Conservation (phyloP, 2,113 vertebrate genomes). For the Choloepus hoffmanni region DNA sequence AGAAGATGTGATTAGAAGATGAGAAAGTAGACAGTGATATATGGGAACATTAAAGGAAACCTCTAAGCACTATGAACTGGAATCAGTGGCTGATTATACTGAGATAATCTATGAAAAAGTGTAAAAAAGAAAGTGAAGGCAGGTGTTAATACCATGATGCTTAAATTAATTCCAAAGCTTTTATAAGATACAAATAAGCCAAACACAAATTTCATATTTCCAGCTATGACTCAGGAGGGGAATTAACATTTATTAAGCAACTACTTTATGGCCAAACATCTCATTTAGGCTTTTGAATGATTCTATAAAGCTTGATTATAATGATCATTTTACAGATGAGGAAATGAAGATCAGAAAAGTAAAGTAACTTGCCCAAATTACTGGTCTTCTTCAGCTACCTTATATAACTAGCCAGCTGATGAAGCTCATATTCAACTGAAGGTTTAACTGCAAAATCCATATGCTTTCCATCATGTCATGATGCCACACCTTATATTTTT, state of each 20-base stretch:
- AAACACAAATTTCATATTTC: background rate
- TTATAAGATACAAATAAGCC: background rate
- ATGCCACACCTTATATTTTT: background rate
- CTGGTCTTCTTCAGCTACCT: background rate
- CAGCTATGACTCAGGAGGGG: background rate
- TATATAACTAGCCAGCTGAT: background rate
- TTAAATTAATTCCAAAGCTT: background rate
- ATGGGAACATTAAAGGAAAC: background rate
- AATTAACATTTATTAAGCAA: slow-evolving; percentile 15
- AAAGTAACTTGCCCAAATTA: slow-evolving; percentile 8
- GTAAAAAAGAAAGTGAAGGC: background rate
- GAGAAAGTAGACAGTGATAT: background rate
- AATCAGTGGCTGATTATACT: background rate
- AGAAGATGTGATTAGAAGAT: background rate
- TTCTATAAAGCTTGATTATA: background rate
- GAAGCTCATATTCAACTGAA: background rate
- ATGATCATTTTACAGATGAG: background rate
- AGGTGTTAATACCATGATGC: background rate
- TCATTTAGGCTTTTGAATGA: slow-evolving; percentile 16
- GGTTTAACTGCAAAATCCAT: background rate
- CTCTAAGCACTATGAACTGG: background rate
- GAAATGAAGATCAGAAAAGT: background rate
- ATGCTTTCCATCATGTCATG: background rate
- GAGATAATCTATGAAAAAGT: background rate
- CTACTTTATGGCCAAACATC: background rate